Conservation (phyloP, 2,797 vertebrate species). For the Pseudotriccus pelzelni region DNA sequence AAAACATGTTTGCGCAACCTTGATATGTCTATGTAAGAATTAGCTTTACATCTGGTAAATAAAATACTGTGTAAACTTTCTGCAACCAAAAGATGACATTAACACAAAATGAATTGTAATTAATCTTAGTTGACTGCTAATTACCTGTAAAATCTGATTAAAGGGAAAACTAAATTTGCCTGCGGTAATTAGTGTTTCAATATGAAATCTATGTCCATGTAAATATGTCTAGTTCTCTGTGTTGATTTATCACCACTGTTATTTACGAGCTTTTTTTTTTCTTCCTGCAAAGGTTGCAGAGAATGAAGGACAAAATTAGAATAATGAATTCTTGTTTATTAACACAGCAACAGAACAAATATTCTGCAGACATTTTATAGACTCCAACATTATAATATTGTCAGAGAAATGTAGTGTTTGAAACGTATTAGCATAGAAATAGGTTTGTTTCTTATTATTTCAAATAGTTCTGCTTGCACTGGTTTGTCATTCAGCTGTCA, state of each 20-base stretch:
- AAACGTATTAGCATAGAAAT: conserved; percentile 46
- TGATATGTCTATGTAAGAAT: conserved; percentile 33
- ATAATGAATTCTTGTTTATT: conserved; percentile 56
- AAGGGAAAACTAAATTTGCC: conserved; percentile 75
- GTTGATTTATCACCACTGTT: conserved; percentile 27
- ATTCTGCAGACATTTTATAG: conserved; percentile 39
- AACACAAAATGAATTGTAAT: conserved; percentile 74
- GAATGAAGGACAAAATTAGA: conserved; percentile 51
- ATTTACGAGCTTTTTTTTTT: conserved; percentile 50
- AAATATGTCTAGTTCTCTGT: conserved; percentile 64
- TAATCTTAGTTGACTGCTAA: conserved; percentile 75
- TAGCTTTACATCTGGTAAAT: conserved; percentile 57
- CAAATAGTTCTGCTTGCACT: background rate
- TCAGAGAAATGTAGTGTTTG: conserved; percentile 3
- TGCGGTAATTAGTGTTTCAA: conserved; percentile 66
- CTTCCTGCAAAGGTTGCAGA: conserved; percentile 55
- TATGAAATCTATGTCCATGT: conserved; percentile 59
- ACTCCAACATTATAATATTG: background rate
- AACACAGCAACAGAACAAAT: conserved; percentile 3
- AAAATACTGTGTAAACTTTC: conserved; percentile 64
- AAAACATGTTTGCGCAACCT: conserved; percentile 48
- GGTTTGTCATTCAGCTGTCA: conserved; percentile 49
- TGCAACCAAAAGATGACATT: conserved; percentile 70
- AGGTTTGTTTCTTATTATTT: conserved; percentile 26
- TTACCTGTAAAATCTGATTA: conserved; percentile 80